phyloP scores from a whole-genome alignment of 2,888 invertebrate species.

The Drosophila maculinotata region DNA sequence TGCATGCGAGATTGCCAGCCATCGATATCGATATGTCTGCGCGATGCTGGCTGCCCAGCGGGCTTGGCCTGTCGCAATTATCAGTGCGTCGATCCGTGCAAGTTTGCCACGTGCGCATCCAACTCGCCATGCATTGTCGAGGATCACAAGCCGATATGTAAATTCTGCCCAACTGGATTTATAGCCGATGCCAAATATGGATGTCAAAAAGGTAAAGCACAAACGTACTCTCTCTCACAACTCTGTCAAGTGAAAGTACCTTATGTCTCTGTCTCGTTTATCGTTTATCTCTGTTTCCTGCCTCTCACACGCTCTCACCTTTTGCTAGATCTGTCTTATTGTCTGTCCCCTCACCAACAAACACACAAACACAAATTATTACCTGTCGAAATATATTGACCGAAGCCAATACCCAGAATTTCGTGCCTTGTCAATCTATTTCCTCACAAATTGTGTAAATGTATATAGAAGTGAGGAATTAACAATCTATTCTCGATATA shows the following conservation, averaged over 20 bases:
- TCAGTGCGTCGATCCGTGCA: constrained; percentile 96
- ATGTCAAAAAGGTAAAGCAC: constrained; percentile 97
- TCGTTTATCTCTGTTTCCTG: constrained; percentile 68
- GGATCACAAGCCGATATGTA: constrained; percentile 97
- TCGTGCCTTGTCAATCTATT: constrained; percentile 52
- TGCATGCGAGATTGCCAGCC: constrained; percentile 95
- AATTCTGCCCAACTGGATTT: constrained; percentile 97
- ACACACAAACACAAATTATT: constrained; percentile 28
- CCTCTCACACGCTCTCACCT: constrained; percentile 71
- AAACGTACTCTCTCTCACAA: constrained; percentile 76
- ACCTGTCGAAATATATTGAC: constrained; percentile 52
- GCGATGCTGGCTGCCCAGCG: constrained; percentile 94
- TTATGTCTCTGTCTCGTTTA: constrained; percentile 58
- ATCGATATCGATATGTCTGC: constrained; percentile 93
- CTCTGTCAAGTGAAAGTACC: constrained; percentile 67
- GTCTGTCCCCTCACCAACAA: constrained; percentile 60
- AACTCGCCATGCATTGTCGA: constrained; percentile 96
- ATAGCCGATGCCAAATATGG: constrained; percentile 96
- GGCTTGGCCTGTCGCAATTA: constrained; percentile 94
- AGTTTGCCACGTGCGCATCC: constrained; percentile 92
- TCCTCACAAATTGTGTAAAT: constrained; percentile 54
- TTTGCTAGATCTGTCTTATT: constrained; percentile 69
- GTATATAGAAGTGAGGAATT: constrained; percentile 70
- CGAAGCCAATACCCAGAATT: constrained; percentile 18
- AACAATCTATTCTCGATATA: constrained; percentile 40